Evolutionary conservation across 1,140 invertebrate genomes (phyloP).

Genomic region (Calliopsis andreniformis): DNA sequence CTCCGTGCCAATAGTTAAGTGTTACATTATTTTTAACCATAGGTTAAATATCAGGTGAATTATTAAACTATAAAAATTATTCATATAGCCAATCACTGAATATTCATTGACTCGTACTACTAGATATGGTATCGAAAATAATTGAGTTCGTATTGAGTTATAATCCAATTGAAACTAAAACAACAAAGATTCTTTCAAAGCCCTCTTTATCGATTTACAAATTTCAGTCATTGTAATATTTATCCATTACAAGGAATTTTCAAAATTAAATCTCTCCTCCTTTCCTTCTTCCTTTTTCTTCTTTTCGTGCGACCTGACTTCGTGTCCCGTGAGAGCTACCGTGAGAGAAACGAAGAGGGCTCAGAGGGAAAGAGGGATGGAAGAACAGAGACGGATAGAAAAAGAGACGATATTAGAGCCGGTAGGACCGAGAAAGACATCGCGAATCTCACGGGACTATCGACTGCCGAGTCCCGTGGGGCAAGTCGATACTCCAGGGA

Average conservation of each 20-base stretch:
- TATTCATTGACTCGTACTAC: too few species aligned
- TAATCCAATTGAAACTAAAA: too few species aligned
- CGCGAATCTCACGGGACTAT: slow-evolving; percentile 80
- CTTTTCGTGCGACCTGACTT: slow-evolving; percentile 35
- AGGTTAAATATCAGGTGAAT: too few species aligned
- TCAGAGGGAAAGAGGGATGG: slow-evolving; percentile 38
- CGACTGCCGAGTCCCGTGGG: slow-evolving; percentile 80
- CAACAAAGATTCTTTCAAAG: too few species aligned
- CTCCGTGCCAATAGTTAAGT: too few species aligned
- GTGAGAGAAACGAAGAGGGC: slow-evolving; percentile 37
- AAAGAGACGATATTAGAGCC: slow-evolving; percentile 17
- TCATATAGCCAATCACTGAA: too few species aligned
- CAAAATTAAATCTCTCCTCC: slow-evolving; percentile 41
- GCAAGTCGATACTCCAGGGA: slow-evolving; percentile 81
- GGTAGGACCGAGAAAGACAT: slow-evolving; percentile 65
- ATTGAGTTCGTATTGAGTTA: too few species aligned
- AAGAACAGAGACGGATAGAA: slow-evolving; percentile 27
- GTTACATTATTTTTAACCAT: too few species aligned
- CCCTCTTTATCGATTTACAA: not conserved
- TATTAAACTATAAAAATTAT: too few species aligned
- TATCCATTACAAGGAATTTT: slow-evolving; percentile 9
- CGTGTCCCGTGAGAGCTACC: slow-evolving; percentile 41
- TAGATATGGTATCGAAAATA: too few species aligned
- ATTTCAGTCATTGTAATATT: not conserved
- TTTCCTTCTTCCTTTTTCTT: slow-evolving; percentile 27